Evolutionary conservation across 2,797 vertebrate genomes (phyloP).

Genomic region (Thalassophryne amazonica): DNA sequence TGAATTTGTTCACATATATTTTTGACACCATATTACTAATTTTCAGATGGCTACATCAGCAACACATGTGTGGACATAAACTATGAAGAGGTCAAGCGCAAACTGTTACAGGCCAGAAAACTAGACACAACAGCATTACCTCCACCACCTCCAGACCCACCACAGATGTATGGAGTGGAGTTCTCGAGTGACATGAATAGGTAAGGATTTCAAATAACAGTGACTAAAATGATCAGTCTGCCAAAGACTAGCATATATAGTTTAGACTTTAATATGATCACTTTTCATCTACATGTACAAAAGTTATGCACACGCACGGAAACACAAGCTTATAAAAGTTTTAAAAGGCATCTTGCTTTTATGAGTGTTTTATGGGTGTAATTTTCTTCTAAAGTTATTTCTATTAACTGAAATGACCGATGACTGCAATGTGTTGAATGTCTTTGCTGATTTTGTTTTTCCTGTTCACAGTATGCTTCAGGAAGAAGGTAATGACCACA

Average conservation of each 20-base stretch:
- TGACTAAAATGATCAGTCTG: too few species aligned
- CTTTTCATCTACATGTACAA: too few species aligned
- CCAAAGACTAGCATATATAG: neutral
- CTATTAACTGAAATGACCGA: too few species aligned
- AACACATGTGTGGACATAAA: slow-evolving; percentile 77
- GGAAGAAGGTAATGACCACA: slow-evolving; percentile 63
- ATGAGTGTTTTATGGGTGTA: too few species aligned
- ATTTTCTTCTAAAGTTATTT: too few species aligned
- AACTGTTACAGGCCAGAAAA: slow-evolving; percentile 29
- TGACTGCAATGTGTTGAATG: too few species aligned
- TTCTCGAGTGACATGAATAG: too few species aligned
- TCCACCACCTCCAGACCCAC: slow-evolving; percentile 64
- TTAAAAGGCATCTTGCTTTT: too few species aligned
- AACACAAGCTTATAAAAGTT: too few species aligned
- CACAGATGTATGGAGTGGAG: slow-evolving; percentile 28
- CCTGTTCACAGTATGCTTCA: slow-evolving; percentile 44
- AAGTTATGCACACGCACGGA: too few species aligned
- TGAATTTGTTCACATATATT: neutral
- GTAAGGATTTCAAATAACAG: slow-evolving; percentile 4
- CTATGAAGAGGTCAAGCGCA: slow-evolving; percentile 75
- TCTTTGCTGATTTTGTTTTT: too few species aligned
- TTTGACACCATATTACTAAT: neutral
- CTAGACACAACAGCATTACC: slow-evolving; percentile 15
- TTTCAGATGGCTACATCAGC: slow-evolving; percentile 78
- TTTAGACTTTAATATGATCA: too few species aligned